Conservation (phyloP, 2,797 vertebrate species). For the Enteromius argenteus region DNA sequence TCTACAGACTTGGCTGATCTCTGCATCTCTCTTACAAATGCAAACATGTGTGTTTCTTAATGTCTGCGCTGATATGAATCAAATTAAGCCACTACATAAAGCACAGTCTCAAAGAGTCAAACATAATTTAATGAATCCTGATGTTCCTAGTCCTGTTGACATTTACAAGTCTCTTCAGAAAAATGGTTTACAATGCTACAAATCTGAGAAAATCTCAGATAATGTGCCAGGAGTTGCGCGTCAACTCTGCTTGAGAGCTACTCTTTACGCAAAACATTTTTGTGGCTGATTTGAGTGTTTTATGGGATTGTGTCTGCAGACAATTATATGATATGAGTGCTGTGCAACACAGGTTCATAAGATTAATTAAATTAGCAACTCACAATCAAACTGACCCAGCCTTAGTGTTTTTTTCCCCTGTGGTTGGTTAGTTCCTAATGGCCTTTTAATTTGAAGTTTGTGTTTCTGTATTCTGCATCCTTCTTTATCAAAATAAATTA, state of each 20-base stretch:
- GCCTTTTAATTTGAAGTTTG: not conserved
- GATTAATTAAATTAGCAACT: not conserved
- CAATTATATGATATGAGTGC: not conserved
- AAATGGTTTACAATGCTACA: slow-evolving; percentile 8
- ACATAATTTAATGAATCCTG: slow-evolving; percentile 23
- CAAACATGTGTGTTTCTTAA: slow-evolving; percentile 17
- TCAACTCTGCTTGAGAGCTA: not conserved
- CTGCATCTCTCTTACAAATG: not conserved
- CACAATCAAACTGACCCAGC: not conserved
- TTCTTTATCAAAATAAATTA: not conserved
- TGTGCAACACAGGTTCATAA: not conserved
- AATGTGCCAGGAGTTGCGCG: not conserved
- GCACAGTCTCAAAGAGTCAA: not conserved
- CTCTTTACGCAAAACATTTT: not conserved
- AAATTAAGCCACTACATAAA: not conserved
- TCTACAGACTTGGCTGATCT: slow-evolving; percentile 24
- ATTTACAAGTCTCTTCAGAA: slow-evolving; percentile 1
- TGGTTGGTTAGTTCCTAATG: not conserved
- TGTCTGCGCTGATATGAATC: slow-evolving; percentile 12
- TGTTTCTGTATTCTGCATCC: not conserved
- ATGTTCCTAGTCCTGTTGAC: slow-evolving; percentile 1
- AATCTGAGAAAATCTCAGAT: not conserved
- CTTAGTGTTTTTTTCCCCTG: not conserved
- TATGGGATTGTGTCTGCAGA: not conserved
- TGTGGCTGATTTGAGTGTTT: not conserved